Conservation (phyloP, 2,113 vertebrate genomes). For the Bubo scandiacus region DNA sequence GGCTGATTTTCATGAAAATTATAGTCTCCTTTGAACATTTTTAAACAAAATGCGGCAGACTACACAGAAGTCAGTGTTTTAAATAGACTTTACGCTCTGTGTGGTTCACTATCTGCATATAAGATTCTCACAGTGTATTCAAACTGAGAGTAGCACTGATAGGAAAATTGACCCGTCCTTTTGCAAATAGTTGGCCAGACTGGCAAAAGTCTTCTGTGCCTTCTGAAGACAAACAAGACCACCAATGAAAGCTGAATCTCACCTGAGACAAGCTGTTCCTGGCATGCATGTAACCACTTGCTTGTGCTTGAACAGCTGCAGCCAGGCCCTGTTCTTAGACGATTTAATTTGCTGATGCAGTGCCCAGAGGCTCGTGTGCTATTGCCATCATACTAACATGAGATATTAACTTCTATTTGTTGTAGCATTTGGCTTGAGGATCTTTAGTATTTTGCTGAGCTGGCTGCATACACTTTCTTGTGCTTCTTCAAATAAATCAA, state of each 20-base stretch:
- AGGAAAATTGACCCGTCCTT: fast-evolving
- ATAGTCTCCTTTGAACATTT: not conserved
- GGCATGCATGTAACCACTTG: fast-evolving
- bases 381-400: fast-evolving
- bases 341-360: not conserved
- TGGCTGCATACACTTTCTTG: not conserved
- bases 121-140: not conserved
- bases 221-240: not conserved
- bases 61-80: not conserved
- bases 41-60: not conserved
- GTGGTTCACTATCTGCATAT: not conserved
- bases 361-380: not conserved
- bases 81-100: not conserved
- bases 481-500: not conserved
- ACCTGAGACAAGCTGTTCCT: not conserved
- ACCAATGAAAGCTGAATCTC: not conserved
- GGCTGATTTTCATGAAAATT: not conserved
- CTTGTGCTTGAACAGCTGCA: not conserved
- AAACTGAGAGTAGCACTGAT: not conserved
- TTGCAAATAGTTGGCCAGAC: not conserved
- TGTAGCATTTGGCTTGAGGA: not conserved
- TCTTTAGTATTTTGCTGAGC: not conserved
- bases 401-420: not conserved
- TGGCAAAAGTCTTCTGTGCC: not conserved
- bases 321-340: fast-evolving